These are phyloP conservation scores for Ophion slaviceki DNA, from an alignment of 2,888 invertebrate species.

Conservation along the genomic window DNA sequence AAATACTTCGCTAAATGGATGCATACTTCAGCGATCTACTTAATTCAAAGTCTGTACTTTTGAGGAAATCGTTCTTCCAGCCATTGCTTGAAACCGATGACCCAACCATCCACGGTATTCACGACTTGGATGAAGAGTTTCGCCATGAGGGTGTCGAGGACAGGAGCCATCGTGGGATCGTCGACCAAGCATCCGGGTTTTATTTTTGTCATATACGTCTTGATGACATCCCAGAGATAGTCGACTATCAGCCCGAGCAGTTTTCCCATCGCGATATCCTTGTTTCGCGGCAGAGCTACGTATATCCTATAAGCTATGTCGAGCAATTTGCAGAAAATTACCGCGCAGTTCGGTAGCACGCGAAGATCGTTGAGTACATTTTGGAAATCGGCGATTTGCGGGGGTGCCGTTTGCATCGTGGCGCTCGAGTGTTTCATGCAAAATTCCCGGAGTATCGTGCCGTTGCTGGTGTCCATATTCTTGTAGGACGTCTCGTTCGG, in stretches of 20 bases:
- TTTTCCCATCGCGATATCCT: constrained; percentile 35
- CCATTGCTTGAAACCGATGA: constrained; percentile 57
- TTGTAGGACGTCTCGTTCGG: constrained; percentile 42
- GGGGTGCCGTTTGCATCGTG: constrained; percentile 4
- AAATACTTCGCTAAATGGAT: not conserved
- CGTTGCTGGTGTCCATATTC: constrained; percentile 22
- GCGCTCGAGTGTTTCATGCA: constrained; percentile 45
- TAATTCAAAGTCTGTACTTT: not conserved
- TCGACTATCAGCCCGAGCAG: constrained; percentile 40
- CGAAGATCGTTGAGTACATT: constrained; percentile 42
- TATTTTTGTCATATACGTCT: constrained; percentile 23
- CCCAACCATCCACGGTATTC: constrained; percentile 36
- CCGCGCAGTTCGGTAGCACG: constrained; percentile 20
- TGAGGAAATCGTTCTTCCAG: constrained; percentile 37
- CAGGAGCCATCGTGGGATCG: constrained; percentile 5
- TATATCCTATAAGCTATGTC: constrained; percentile 49
- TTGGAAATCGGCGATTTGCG: constrained; percentile 33
- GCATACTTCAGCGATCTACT: too few species aligned
- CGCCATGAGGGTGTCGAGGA: constrained; percentile 35
- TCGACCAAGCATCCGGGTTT: not conserved
- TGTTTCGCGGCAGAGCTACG: constrained; percentile 9
- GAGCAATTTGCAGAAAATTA: constrained; percentile 55
- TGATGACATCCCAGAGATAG: constrained; percentile 61
- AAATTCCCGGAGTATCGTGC: constrained; percentile 47
- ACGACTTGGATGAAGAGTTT: constrained; percentile 31